Percentiles rank a stretch among this genome's conserved stretches.
These are phyloP conservation scores for Epinephelus coioides DNA, from an alignment of 2,797 vertebrate genomes.

Conservation along the genomic window DNA sequence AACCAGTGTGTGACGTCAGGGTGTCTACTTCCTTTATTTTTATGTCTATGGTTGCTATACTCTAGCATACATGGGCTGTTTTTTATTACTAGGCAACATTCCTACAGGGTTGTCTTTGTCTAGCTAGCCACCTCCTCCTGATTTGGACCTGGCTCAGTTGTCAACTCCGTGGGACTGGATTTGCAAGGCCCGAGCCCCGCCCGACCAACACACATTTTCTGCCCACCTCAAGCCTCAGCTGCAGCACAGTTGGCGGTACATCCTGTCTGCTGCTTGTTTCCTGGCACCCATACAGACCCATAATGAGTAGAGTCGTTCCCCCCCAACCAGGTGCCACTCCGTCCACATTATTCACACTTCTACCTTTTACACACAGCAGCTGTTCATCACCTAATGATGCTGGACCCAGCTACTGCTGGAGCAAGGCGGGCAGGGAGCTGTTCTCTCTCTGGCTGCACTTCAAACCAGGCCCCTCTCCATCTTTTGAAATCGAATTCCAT, in stretches of 20 bases:
- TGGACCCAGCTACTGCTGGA: conserved; percentile 59
- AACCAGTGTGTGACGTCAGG: too few relatives aligned
- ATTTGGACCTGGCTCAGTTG: conserved; percentile 26
- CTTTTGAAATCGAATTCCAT: conserved; percentile 45
- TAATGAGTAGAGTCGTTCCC: conserved; percentile 75
- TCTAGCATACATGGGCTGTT: background rate
- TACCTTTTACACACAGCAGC: conserved; percentile 81
- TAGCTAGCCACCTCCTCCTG: conserved; percentile 6
- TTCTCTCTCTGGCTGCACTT: conserved; percentile 52
- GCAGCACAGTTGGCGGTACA: conserved; percentile 67
- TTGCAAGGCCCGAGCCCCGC: conserved; percentile 12
- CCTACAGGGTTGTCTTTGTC: conserved; percentile 17
- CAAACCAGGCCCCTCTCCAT: conserved; percentile 40
- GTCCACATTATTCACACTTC: conserved; percentile 83
- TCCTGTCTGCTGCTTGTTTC: conserved; percentile 71
- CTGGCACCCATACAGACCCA: conserved; percentile 72
- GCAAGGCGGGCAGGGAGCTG: conserved; percentile 49
- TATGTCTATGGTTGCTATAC: too few relatives aligned
- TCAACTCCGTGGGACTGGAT: conserved; percentile 34
- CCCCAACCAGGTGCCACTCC: conserved; percentile 79
- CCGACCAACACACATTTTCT: conserved; percentile 54
- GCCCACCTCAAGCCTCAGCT: conserved; percentile 61
- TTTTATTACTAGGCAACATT: conserved; percentile 16
- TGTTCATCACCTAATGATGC: conserved; percentile 83
- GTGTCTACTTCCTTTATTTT: too few relatives aligned